A percentile compares a stretch with the other conserved stretches of the same genome.
Evolutionary conservation across 2,888 invertebrate species (phyloP).

Genomic region (Hedychridium roseum): DNA sequence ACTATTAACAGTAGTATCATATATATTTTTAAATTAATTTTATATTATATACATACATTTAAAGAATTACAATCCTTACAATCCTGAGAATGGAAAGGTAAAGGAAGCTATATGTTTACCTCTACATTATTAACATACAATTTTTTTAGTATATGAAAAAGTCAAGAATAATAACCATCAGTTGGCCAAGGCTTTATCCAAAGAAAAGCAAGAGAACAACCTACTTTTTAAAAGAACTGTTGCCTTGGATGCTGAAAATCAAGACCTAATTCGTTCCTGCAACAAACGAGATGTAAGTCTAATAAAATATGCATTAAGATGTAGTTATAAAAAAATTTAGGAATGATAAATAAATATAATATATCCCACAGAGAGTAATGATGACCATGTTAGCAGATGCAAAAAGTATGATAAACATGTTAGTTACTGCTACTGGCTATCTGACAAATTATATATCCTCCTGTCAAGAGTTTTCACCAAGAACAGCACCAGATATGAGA

Average conservation of each 20-base stretch:
- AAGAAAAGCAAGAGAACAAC: constrained; percentile 51
- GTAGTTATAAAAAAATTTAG: background rate
- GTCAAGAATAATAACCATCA: constrained; percentile 50
- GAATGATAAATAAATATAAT: constrained; percentile 8
- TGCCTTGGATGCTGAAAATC: constrained; percentile 42
- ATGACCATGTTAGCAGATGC: constrained; percentile 42
- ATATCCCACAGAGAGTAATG: constrained; percentile 39
- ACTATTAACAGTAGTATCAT: no score
- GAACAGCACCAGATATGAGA: constrained; percentile 3
- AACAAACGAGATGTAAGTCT: constrained; percentile 48
- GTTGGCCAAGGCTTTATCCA: constrained; percentile 51
- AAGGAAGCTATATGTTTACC: no score
- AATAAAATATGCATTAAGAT: background rate
- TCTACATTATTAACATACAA: no score
- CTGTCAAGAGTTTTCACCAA: constrained; percentile 44
- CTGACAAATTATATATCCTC: constrained; percentile 47
- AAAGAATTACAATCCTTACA: no score
- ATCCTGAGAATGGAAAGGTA: no score
- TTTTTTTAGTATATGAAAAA: constrained; percentile 47
- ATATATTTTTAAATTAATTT: no score
- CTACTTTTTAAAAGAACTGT: constrained; percentile 48
- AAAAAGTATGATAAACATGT: constrained; percentile 46
- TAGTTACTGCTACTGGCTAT: constrained; percentile 44
- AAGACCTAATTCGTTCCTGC: constrained; percentile 44
- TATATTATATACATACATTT: no score